Evolutionary conservation across 2,797 vertebrate species (phyloP), one percentile per base, ranked within the genome.

Genomic region (Agapornis canus): DNA sequence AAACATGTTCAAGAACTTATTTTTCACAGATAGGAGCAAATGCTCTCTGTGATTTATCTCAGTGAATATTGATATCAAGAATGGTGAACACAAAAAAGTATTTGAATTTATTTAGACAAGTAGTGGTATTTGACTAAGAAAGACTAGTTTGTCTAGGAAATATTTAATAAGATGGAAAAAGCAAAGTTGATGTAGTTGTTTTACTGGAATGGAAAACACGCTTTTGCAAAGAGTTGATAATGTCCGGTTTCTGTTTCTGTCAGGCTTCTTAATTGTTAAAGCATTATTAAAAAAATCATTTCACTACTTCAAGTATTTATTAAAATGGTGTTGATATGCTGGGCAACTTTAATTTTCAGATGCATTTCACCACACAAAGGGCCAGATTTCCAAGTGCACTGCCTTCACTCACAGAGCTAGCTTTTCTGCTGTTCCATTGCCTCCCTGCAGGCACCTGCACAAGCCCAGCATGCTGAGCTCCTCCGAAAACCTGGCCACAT

Each of bases 231-330:
- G 59, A 56, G 43, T 52, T 84, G 60, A 75, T 88, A 35, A 26
- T 90, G 89, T 90, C 66, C 5, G 1, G 32, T 89, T 94, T 86
- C 81, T 86, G 66, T 93, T 96, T 95, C 86, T 92, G 88, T 93
- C 75, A 82, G 90, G 83, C 47, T 93, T 82, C 81, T 77, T 89
- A 54, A 89, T 82, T 94, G 76, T 92, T 57, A 71, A 95, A 93
- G n/a, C n/a, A 61, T 92, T 91, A 93, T 96, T 96, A 35, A 94
- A 96, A 94, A 84, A 63, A 79, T 47, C 1, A 0, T 91, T 89
- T 89, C 15, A 37, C 39, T 86, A 47, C 70, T 86, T 64, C 64
- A 89, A 54, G 18, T 75, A 51, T 81, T 89, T 87, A 75, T 96
- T 93, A 54, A 93, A 94, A 64, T 54, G 15, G 23, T 80, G 43